Evolutionary conservation across 2,888 invertebrate species (phyloP), one percentile per base, ranked within the genome.

Genomic region (Macrosiphum euphorbiae): DNA sequence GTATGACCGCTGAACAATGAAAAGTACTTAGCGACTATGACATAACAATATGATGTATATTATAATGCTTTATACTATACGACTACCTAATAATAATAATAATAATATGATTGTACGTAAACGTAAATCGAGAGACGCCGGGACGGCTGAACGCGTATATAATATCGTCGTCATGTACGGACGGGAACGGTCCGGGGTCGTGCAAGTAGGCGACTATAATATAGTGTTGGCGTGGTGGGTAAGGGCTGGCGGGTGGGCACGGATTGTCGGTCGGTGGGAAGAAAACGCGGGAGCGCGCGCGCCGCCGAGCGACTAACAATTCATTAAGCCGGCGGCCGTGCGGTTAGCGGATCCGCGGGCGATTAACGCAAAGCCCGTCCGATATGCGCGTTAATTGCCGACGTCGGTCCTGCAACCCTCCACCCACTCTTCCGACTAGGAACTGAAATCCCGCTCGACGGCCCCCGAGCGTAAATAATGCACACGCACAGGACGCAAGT

Each of bases 361-460:
- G 92, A 92, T 92, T 88, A 92, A 92, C 92, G 58, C 24, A 87
- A 67, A 87, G 47, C 92, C 92, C 35, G 61, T 61, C 47, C 47
- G 35, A 92, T 86, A 88, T 86, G 88, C 44, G 92, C 67, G 92
- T 67, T 92, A 52, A 88, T 87, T 92, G 88, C 88, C 52, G 67
- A 50, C 41, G 87, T 92, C 92, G 41, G 55, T 78, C 8, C 35
- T 20, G 78, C 3, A 20, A 47, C 11, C 16, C 67, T 35, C 7
- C 78, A 5, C 78, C 35, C 3, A 1, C 55, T 5, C 20, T 20
- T 20, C n/a, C 7, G 0, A 47, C 1, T 47, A 3, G 4, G 4
- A 13, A 20, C 3, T 16, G 7, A 78, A 78, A 78, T 20, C 20
- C 78, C 8, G 20, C 28, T 8, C 78, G 7, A 7, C 8, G 35